Evolutionary conservation across 2,888 invertebrate genomes (phyloP).

Genomic region (Pediacus dermestoides): DNA sequence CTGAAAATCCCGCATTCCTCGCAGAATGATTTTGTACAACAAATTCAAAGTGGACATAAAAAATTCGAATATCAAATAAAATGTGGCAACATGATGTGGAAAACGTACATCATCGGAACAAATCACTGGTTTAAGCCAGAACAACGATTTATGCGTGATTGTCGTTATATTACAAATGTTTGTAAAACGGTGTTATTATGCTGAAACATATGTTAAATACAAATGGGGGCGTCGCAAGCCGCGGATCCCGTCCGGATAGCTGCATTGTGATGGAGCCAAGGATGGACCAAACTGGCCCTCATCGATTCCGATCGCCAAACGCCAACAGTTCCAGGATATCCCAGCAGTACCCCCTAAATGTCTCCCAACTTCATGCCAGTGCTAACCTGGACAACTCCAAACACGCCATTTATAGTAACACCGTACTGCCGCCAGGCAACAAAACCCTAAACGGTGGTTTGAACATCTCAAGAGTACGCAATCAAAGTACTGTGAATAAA

Average conservation of each 20-base stretch:
- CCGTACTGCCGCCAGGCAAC: conserved; percentile 34
- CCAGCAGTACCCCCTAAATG: conserved; percentile 64
- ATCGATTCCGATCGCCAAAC: conserved; percentile 41
- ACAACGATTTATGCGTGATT: conserved; percentile 16
- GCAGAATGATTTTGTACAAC: background rate
- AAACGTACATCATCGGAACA: conserved; percentile 36
- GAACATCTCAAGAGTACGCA: conserved; percentile 57
- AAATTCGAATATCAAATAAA: conserved; percentile 27
- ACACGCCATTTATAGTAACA: conserved; percentile 62
- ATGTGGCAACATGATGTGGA: conserved; percentile 37
- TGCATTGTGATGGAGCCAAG: conserved; percentile 46
- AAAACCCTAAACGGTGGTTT: conserved; percentile 55
- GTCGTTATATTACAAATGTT: conserved; percentile 28
- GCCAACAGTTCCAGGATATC: conserved; percentile 42
- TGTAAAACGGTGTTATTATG: conserved; percentile 49
- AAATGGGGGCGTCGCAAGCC: conserved; percentile 53
- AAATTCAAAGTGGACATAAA: conserved; percentile 25
- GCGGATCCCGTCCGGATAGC: conserved; percentile 48
- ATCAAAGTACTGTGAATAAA: conserved; percentile 44
- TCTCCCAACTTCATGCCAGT: conserved; percentile 52
- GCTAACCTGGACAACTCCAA: conserved; percentile 59
- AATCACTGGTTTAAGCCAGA: conserved; percentile 36
- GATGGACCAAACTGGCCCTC: conserved; percentile 35
- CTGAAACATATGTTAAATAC: conserved; percentile 67
- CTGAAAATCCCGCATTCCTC: background rate